A percentile compares a stretch with the other conserved stretches of the same genome.
phyloP scores from a whole-genome alignment of 1,140 invertebrate species.

The Hyles vespertilio region DNA sequence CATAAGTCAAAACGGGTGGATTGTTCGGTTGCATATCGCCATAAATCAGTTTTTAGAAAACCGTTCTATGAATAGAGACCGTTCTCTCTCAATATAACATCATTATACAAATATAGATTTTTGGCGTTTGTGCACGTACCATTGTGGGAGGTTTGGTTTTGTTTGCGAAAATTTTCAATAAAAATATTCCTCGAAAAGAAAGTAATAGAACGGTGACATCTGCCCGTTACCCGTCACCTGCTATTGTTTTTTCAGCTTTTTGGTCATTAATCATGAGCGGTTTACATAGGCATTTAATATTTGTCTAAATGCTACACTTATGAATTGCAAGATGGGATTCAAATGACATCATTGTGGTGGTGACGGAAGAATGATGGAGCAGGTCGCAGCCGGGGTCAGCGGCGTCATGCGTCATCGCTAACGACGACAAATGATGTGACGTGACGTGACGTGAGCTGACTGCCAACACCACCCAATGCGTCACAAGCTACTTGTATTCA shows the following conservation, averaged over 20 bases:
- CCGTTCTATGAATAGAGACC: slow-evolving; percentile 44
- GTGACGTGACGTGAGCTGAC: slow-evolving; percentile 41
- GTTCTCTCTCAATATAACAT: slow-evolving; percentile 64
- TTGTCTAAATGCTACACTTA: not conserved
- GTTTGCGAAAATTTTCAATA: slow-evolving; percentile 38
- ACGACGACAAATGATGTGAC: slow-evolving; percentile 73
- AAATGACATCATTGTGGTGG: slow-evolving; percentile 23
- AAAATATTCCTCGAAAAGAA: slow-evolving; percentile 64
- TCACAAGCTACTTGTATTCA: slow-evolving; percentile 5
- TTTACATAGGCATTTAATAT: not conserved
- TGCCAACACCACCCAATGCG: slow-evolving; percentile 4
- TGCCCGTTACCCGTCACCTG: slow-evolving; percentile 51
- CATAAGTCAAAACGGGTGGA: slow-evolving; percentile 62
- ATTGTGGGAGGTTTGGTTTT: slow-evolving; percentile 59
- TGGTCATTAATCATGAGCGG: not conserved
- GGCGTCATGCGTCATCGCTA: slow-evolving; percentile 70
- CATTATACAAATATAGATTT: slow-evolving; percentile 75
- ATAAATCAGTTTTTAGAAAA: slow-evolving; percentile 64
- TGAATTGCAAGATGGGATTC: slow-evolving; percentile 3
- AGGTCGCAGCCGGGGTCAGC: slow-evolving; percentile 60
- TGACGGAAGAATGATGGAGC: slow-evolving; percentile 65
- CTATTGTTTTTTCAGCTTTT: slow-evolving; percentile 30
- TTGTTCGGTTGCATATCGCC: slow-evolving; percentile 68
- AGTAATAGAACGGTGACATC: slow-evolving; percentile 41
- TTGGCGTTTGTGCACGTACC: slow-evolving; percentile 65